Conservation (phyloP, 2,113 vertebrate species). For the Cyphomyrus discorhynchus region DNA sequence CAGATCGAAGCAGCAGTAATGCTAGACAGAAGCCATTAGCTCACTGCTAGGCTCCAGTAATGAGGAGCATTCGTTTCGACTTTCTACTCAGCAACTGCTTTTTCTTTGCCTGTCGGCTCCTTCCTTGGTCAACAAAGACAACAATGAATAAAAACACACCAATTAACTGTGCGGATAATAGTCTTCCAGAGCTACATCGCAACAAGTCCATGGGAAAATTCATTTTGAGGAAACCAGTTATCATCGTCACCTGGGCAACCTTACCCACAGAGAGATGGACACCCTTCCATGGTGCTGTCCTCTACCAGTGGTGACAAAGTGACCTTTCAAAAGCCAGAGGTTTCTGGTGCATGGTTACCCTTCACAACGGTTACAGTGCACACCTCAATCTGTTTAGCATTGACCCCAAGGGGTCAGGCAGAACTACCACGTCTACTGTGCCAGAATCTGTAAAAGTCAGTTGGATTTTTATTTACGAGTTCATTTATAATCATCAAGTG, state of each 20-base stretch:
- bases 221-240: background rate
- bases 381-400: conserved; percentile 40
- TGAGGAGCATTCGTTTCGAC: conserved; percentile 50
- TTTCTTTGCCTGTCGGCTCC: conserved; percentile 50
- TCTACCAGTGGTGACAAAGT: background rate
- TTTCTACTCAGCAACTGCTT: conserved; percentile 51
- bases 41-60: conserved; percentile 46
- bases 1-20: conserved; percentile 33
- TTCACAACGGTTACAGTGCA: conserved; percentile 3
- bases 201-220: background rate
- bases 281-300: background rate
- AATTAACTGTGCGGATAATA: conserved; percentile 50
- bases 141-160: conserved; percentile 55
- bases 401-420: conserved; percentile 40
- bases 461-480: conserved; percentile 43
- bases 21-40: conserved; percentile 39
- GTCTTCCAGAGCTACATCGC: conserved; percentile 41
- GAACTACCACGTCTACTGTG: conserved; percentile 39
- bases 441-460: conserved; percentile 50
- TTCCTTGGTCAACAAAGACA: conserved; percentile 42
- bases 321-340: background rate
- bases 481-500: conserved; percentile 55
- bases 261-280: background rate
- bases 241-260: background rate
- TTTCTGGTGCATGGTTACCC: conserved; percentile 18